phyloP scores from a whole-genome alignment of 2,888 invertebrate species.

The Malacosoma neustria region DNA sequence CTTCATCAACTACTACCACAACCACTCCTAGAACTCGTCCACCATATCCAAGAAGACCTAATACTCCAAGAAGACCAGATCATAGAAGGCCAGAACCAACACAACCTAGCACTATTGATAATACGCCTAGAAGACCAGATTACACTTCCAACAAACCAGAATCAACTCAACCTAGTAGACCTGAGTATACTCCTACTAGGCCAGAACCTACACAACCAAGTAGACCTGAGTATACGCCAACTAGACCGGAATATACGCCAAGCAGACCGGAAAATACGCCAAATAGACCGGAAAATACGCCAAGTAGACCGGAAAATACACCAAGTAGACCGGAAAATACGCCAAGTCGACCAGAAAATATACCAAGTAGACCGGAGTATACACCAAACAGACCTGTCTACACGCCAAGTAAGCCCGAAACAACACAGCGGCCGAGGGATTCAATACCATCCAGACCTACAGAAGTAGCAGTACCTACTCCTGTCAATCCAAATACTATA shows the following conservation, averaged over 20 bases:
- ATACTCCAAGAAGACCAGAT: conserved; percentile 16
- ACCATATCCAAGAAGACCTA: conserved; percentile 12
- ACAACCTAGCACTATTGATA: conserved; percentile 7
- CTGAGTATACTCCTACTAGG: conserved; percentile 9
- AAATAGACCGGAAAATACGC: conserved; percentile 11
- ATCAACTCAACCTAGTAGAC: conserved; percentile 7
- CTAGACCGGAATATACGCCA: conserved; percentile 12
- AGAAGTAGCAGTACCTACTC: conserved; percentile 20
- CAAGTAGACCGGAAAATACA: conserved; percentile 6
- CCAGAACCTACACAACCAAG: conserved; percentile 7
- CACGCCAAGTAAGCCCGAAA: conserved; percentile 14
- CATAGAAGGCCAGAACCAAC: conserved; percentile 13
- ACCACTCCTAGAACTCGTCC: conserved; percentile 16
- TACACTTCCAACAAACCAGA: conserved; percentile 15
- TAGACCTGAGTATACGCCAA: conserved; percentile 13
- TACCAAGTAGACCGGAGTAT: conserved; percentile 14
- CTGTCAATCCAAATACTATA: conserved; percentile 18
- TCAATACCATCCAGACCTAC: conserved; percentile 3
- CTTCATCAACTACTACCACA: conserved; percentile 15
- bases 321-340: conserved; percentile 8
- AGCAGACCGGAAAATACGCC: conserved; percentile 13
- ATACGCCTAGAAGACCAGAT: conserved; percentile 16
- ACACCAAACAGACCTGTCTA: conserved; percentile 13
- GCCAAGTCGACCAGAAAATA: conserved; percentile 6
- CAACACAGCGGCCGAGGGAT: conserved; percentile 9